Conservation (phyloP, 2,113 vertebrate species). For the Tringa solitaria region DNA sequence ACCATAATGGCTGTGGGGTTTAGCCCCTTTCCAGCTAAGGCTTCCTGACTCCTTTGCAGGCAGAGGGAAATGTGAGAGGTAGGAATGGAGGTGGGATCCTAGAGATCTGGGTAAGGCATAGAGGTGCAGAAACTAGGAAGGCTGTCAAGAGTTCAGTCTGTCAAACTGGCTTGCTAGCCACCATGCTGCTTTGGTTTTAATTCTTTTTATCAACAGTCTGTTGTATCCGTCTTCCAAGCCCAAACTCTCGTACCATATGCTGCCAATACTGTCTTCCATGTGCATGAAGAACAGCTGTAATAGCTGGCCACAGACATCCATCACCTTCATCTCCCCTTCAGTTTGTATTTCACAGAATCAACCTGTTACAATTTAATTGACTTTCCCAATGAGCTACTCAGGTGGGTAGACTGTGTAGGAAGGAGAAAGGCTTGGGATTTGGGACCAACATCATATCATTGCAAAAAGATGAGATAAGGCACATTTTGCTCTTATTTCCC, state of each 20-base stretch:
- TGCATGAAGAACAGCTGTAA: background rate
- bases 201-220: background rate
- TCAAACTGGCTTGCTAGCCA: background rate
- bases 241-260: background rate
- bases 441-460: background rate
- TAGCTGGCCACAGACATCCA: background rate
- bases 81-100: background rate
- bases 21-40: background rate
- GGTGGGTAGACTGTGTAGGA: background rate
- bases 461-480: background rate
- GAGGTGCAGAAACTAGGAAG: background rate
- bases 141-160: background rate
- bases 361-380: slow-evolving; percentile 70
- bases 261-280: background rate
- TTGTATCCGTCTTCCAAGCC: background rate
- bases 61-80: background rate
- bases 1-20: background rate
- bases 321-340: slow-evolving; percentile 6
- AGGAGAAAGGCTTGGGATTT: background rate
- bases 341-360: slow-evolving; percentile 54
- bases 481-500: background rate
- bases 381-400: slow-evolving; percentile 29
- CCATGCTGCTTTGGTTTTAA: background rate
- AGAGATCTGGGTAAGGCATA: background rate
- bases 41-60: background rate